Base-by-base conservation (phyloP, 2,888 invertebrate genomes). In the Strigamia transsilvanica region DNA sequence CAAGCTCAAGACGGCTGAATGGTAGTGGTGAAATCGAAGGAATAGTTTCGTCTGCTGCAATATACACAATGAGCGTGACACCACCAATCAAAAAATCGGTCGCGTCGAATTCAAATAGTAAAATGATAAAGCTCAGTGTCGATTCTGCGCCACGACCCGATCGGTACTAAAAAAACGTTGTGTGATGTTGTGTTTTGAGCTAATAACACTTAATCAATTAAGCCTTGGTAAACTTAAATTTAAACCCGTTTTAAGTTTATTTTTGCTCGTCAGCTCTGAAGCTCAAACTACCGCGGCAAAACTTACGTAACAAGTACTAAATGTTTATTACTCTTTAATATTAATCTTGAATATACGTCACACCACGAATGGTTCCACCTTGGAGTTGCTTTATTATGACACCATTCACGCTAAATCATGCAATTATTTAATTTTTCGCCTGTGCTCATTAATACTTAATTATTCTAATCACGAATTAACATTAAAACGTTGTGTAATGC, bases 251-350 rank as follows among this genome's bases (percentile, higher is more conserved):
- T 51, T 4, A 51, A 13, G 51, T 51, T 51, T 51, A 66, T 66
- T 66, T 66, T 66, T 66, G 18, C 23, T 23, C 61, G 6, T 66
- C 61, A 66, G 61, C 61, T 66, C 18, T 23, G 51, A 51, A 51
- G 51, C 18, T 66, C 18, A 9, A 4, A 61, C n/a, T 5, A 66
- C 61, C 4, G 5, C 23, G 61, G 61, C 18, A 18, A 6, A 21
- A 12, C 21, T 66, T 66, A 66, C 18, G 18, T 66, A 66, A 66
- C 61, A 66, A 66, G n/a, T 23, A 23, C 61, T 66, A 66, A 18
- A 23, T 2, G 9, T 66, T 66, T 21, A 21, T 66, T 66, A 21
- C 21, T 21, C 18, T 66, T 66, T 3, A 18, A 66, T 6, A 46
- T 66, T 66, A 18, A 66, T 66, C 61, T 18, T n/a, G 10, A 18